phyloP scores from a whole-genome alignment of 2,888 invertebrate genomes.

The Cheilosia scutellata region DNA sequence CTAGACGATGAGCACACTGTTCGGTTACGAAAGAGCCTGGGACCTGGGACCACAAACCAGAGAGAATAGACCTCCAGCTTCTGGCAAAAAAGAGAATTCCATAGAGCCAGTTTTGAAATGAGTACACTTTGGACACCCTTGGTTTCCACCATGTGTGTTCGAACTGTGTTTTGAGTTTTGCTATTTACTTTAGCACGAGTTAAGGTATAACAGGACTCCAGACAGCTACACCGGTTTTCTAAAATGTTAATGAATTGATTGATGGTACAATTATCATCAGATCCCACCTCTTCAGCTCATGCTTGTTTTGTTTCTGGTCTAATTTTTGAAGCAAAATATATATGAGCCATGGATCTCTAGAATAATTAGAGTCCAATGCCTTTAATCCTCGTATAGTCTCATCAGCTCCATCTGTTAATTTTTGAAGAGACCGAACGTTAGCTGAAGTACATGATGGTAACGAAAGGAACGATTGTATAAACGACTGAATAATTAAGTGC shows the following conservation, averaged over 20 bases:
- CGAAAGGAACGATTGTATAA: constrained; percentile 53
- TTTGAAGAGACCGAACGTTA: constrained; percentile 4
- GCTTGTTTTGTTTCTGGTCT: constrained; percentile 38
- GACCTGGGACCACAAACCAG: constrained; percentile 8
- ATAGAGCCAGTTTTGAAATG: too few species aligned
- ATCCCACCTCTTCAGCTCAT: not conserved
- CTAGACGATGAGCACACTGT: not conserved
- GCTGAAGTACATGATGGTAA: constrained; percentile 13
- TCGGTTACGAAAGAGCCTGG: constrained; percentile 11
- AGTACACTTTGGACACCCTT: constrained; percentile 15
- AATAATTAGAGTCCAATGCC: constrained; percentile 6
- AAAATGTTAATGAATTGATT: not conserved
- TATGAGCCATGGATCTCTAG: constrained; percentile 39
- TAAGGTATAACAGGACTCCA: constrained; percentile 3
- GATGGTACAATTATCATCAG: not conserved
- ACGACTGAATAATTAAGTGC: constrained; percentile 58
- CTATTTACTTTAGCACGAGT: not conserved
- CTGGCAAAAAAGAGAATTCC: too few species aligned
- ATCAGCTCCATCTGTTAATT: constrained; percentile 28
- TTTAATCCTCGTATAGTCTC: constrained; percentile 10
- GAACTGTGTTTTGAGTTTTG: constrained; percentile 5
- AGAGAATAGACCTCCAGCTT: too few species aligned
- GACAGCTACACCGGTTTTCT: not conserved
- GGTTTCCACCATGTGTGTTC: constrained; percentile 23
- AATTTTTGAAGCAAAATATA: constrained; percentile 29